Conservation (phyloP, 1,140 invertebrate genomes). For the Cydia amplana region DNA sequence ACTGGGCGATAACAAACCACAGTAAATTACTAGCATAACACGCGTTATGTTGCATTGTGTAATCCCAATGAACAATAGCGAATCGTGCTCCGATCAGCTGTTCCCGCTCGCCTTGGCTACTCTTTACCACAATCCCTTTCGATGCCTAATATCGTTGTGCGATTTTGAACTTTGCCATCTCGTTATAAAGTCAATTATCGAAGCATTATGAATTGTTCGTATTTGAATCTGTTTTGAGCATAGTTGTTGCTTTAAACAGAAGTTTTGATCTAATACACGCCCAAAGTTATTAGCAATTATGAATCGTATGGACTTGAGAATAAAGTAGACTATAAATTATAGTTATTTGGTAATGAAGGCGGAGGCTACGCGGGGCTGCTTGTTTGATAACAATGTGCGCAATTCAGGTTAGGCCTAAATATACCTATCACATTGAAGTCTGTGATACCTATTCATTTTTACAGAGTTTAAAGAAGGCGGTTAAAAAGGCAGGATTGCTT, state of each 20-base stretch:
- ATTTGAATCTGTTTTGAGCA: neutral
- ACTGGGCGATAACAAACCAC: too few species aligned
- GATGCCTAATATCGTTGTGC: neutral
- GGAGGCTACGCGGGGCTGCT: neutral
- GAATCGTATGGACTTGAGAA: neutral
- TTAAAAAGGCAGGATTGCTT: too few species aligned
- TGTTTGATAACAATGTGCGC: neutral
- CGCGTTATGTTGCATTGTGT: neutral
- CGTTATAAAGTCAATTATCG: neutral
- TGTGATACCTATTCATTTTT: neutral
- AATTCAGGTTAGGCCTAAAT: neutral
- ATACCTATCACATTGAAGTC: too few species aligned
- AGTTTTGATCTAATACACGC: neutral
- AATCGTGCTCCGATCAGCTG: slow-evolving; percentile 13
- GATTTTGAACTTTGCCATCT: neutral
- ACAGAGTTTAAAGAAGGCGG: neutral
- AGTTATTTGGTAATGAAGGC: neutral
- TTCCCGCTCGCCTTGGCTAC: slow-evolving; percentile 23
- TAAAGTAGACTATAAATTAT: neutral
- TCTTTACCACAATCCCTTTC: slow-evolving; percentile 7
- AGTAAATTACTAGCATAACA: neutral
- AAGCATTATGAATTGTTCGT: neutral
- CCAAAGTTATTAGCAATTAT: neutral
- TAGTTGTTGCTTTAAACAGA: neutral
- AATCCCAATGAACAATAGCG: slow-evolving; percentile 8